These are phyloP conservation scores for Thaumetopoea pityocampa DNA, from an alignment of 1,140 invertebrate species.

Conservation along the genomic window DNA sequence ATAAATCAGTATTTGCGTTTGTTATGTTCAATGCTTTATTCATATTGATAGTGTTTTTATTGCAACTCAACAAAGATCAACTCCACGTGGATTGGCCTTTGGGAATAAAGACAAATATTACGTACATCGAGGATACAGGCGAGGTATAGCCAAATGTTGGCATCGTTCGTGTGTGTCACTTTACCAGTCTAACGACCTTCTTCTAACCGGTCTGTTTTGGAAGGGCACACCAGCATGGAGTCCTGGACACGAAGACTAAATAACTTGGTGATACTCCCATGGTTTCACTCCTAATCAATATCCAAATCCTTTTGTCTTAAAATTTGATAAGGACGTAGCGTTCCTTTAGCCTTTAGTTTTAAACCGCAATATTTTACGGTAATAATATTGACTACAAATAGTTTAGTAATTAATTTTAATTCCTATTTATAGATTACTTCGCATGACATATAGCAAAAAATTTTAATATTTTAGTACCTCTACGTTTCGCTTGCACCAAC, in stretches of 20 bases:
- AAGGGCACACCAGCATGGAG: constrained; percentile 74
- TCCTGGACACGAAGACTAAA: constrained; percentile 50
- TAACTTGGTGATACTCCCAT: constrained; percentile 46
- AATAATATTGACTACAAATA: too few species aligned
- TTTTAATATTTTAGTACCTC: too few species aligned
- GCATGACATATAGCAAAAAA: too few species aligned
- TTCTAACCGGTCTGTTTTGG: constrained; percentile 73
- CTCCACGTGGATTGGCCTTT: constrained; percentile 96
- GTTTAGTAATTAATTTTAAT: too few species aligned
- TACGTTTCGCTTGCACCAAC: too few species aligned
- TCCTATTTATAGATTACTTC: too few species aligned
- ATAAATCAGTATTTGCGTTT: constrained; percentile 98
- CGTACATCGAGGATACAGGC: constrained; percentile 91
- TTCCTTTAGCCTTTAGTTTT: too few species aligned
- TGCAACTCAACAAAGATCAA: constrained; percentile 98
- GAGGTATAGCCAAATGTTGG: constrained; percentile 81
- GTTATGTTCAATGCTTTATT: constrained; percentile 99
- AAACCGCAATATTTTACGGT: constrained; percentile 1
- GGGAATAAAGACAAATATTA: constrained; percentile 96
- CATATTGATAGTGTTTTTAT: constrained; percentile 98
- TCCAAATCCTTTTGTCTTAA: constrained; percentile 29
- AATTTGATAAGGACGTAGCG: too few species aligned
- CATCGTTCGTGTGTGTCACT: constrained; percentile 62
- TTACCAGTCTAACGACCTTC: constrained; percentile 72
- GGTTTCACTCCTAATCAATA: constrained; percentile 50